Evolutionary conservation across 2,797 vertebrate species (phyloP), one percentile per base, ranked within the genome.

Genomic region (Vipera ursinii): DNA sequence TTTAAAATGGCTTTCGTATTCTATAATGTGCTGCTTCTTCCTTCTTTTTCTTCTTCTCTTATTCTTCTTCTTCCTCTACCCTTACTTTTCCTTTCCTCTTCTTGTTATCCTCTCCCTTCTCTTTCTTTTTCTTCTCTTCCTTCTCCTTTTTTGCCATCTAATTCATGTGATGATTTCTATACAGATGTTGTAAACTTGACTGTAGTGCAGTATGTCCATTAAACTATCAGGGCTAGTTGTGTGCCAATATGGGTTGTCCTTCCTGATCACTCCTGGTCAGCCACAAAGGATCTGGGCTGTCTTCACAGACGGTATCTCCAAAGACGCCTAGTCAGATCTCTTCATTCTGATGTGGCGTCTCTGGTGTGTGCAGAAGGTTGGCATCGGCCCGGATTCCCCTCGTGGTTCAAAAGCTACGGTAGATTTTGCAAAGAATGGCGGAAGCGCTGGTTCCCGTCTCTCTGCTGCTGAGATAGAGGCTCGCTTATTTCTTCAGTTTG

Each of bases 191-290:
- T 98, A 97, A 96, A 96, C 95, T 97, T 97, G 97, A 97, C 97
- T 98, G 98, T 98, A 98, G 98, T 96, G 92, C 97, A 96, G 97
- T 98, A 97, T 98, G 98, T 98, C 97, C 97, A 98, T 98, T 98
- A 98, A 98, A 98, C 96, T 95, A 95, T 95, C 97, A 97, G 96
- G 98, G 98, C 97, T 98, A 95, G 94, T 14, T 55, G 94, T 88
- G 92, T 95, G 90, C 73, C 88, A 51, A 92, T 89, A 6, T 92
- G 93, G 90, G 89, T 91, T 88, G 95, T 96, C 90, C 86, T 92
- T 88, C 89, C 63, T 26, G 20, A 2, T 26, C 69, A 0, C 48
- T 4, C 6, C 28, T 4, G 6, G 89, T 32, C 85, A 69, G 61
- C 53, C 28, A 15, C 32, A 60, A 53, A 28, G 44, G 24, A 56